Evolutionary conservation across 2,113 vertebrate genomes (phyloP).

Genomic region (Chascanopsetta lugubris): DNA sequence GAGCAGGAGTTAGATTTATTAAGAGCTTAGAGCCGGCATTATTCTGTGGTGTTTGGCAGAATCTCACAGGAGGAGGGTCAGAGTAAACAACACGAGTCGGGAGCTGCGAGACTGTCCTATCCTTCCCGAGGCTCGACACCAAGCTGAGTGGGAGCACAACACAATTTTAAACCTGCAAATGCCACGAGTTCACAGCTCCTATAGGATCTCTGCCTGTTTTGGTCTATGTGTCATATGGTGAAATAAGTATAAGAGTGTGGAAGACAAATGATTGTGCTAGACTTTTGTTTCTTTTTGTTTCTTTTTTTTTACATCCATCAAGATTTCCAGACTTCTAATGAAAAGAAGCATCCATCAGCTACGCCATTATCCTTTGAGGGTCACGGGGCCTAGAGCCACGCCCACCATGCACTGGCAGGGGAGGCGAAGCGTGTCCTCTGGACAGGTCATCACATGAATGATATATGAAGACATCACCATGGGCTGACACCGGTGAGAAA

Average conservation of each 20-base stretch:
- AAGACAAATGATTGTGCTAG: too few species aligned
- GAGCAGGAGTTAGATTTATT: constrained; percentile 70
- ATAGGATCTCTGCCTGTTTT: constrained; percentile 9
- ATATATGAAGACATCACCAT: neutral
- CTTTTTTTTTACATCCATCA: neutral
- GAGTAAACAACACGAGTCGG: constrained; percentile 44
- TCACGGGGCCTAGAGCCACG: too few species aligned
- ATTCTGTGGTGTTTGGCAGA: constrained; percentile 54
- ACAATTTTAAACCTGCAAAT: constrained; percentile 12
- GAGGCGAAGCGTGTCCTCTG: too few species aligned
- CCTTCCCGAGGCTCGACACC: constrained; percentile 29
- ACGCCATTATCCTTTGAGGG: too few species aligned
- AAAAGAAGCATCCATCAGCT: too few species aligned
- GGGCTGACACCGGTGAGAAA: neutral
- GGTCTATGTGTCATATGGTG: neutral
- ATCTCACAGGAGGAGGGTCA: constrained; percentile 59
- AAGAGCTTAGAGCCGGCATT: constrained; percentile 73
- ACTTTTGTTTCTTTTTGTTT: too few species aligned
- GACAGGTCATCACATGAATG: too few species aligned
- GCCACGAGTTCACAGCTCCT: neutral
- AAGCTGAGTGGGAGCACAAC: constrained; percentile 12
- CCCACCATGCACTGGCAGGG: too few species aligned
- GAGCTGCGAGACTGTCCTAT: constrained; percentile 32
- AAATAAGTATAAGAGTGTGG: neutral
- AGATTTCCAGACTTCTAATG: neutral